Evolutionary conservation across 1,140 invertebrate genomes (phyloP).

Genomic region (Lasaia peninsularis): DNA sequence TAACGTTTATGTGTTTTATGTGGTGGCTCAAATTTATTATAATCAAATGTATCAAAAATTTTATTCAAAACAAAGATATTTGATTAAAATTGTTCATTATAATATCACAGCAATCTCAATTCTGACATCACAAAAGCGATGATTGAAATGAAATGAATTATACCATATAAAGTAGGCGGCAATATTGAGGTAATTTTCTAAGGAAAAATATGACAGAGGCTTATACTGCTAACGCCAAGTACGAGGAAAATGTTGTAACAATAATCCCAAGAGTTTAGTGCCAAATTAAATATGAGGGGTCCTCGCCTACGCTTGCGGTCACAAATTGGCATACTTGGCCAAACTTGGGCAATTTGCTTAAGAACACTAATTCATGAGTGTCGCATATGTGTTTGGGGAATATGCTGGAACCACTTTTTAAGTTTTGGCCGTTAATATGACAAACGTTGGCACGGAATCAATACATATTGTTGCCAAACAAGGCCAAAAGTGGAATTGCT

Average conservation of each 20-base stretch:
- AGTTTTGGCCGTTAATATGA: slow-evolving; percentile 14
- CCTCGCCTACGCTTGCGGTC: slow-evolving; percentile 32
- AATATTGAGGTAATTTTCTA: not conserved
- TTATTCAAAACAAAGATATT: too few relatives aligned
- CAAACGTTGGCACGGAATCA: slow-evolving; percentile 8
- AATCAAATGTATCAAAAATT: too few relatives aligned
- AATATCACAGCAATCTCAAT: too few relatives aligned
- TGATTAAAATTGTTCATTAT: too few relatives aligned
- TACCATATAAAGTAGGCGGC: not conserved
- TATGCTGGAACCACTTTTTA: slow-evolving; percentile 18
- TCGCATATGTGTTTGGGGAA: slow-evolving; percentile 21
- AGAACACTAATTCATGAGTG: slow-evolving; percentile 32
- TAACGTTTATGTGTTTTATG: not conserved
- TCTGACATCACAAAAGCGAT: not conserved
- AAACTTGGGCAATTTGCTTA: slow-evolving; percentile 38
- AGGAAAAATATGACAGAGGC: slow-evolving; percentile 1
- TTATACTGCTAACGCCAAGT: slow-evolving; percentile 2
- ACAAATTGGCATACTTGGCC: slow-evolving; percentile 42
- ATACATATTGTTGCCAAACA: slow-evolving; percentile 7
- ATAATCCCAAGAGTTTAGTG: slow-evolving; percentile 32
- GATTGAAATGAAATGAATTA: not conserved
- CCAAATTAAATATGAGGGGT: slow-evolving; percentile 51
- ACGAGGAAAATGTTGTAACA: slow-evolving; percentile 26
- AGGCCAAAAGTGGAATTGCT: slow-evolving; percentile 7
- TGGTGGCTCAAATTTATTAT: too few relatives aligned